Base-by-base conservation (phyloP, 2,888 invertebrate species). In the Herminia tarsipennalis region DNA sequence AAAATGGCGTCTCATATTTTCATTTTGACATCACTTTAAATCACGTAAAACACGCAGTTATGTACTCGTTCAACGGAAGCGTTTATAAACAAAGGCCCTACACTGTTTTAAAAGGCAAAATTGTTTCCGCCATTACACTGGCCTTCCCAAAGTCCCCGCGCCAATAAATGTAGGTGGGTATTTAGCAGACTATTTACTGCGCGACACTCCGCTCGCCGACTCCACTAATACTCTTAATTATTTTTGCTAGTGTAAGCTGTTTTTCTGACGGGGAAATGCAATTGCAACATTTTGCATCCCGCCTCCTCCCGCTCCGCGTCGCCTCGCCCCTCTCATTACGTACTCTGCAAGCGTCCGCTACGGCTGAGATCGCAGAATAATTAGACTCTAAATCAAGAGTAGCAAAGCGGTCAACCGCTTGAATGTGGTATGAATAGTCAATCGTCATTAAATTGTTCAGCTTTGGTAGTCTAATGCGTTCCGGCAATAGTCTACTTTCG, bases 361-460 rank as follows among this genome's bases (percentile, higher is more conserved):
- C 82, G 86, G 79, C 81, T 83, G 83, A 87, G 88, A 86, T 86
- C 81, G 86, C 83, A 82, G 87, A 85, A 87, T 89, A 88, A 88
- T 88, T 88, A 87, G 83, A 87, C 81, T 86, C 85, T 88, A 89
- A 88, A 89, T 89, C 89, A 88, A 86, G 88, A 85, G 86, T 81
- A 85, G 84, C 81, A 79, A 81, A 82, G 86, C 88, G 89, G 87
- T 88, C 88, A 86, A 82, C 86, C 88, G 76, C 79, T 82, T 80
- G 83, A 83, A 86, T 88, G 84, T 85, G 84, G 85, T 85, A 88
- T 89, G 89, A 90, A 89, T 89, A 89, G 88, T 88, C 88, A 88
- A 89, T 88, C 83, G 86, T 88, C 89, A 90, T 90, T 89, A 88
- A 88, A 89, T 87, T 83, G 87, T 88, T 88, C 87, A 80, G 88